These are phyloP conservation scores for Gallinago undulata DNA, from an alignment of 2,113 vertebrate genomes.

Conservation along the genomic window DNA sequence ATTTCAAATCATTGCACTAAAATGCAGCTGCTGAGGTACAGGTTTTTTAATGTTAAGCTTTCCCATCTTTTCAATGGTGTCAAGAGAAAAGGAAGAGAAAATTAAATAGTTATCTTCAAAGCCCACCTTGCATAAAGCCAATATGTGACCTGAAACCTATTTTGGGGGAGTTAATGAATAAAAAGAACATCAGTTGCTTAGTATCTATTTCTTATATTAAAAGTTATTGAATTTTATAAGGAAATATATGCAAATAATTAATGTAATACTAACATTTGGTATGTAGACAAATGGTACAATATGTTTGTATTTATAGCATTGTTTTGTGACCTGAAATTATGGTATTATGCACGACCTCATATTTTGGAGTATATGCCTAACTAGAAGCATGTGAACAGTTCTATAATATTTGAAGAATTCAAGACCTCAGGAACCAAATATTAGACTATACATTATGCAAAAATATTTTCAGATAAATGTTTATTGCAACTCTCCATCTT, in stretches of 20 bases:
- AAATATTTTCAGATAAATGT: not conserved
- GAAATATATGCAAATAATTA: not conserved
- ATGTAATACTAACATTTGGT: not conserved
- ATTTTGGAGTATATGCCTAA: not conserved
- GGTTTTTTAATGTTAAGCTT: not conserved
- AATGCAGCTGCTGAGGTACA: not conserved
- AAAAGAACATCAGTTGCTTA: not conserved
- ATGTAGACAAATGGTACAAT: not conserved
- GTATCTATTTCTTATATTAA: not conserved
- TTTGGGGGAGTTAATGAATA: not conserved
- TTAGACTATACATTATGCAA: not conserved
- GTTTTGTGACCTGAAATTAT: not conserved
- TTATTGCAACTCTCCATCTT: not conserved
- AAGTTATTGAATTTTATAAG: not conserved
- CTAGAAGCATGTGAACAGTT: not conserved
- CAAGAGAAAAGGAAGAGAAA: slow-evolving; percentile 23
- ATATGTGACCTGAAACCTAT: not conserved
- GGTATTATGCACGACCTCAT: not conserved
- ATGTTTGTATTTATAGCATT: not conserved
- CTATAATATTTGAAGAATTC: not conserved
- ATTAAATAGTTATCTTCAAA: slow-evolving; percentile 60
- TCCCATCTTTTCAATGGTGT: not conserved
- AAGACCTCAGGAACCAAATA: not conserved
- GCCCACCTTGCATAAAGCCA: slow-evolving; percentile 10
- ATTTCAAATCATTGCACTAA: not conserved